Evolutionary conservation across 2,888 invertebrate species (phyloP), one percentile per base, ranked within the genome.

Genomic region (Caenorhabditis imperialis): DNA sequence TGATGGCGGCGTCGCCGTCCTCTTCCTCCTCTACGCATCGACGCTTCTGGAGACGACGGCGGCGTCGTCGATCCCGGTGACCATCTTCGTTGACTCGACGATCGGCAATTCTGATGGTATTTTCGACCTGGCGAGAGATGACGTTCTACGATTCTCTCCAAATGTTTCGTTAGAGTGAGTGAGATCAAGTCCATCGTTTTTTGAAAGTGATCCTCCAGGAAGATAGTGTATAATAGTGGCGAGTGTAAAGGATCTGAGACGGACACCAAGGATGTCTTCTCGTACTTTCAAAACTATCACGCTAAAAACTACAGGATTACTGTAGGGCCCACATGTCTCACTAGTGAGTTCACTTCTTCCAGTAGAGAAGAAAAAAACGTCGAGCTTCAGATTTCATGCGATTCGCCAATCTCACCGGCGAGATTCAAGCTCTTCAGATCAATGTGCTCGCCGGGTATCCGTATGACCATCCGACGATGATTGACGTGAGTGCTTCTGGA

Each of bases 291-390:
- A 35, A 61, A 73, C 23, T 67, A 67, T 61, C 61, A 50, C 30
- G 0, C 14, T 0, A 65, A 67, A 22, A 63, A 61, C 23, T 38
- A 73, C 40, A 18, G 67, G 45, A 67, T 73, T 8, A 55, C 50
- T 12, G 67, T 73, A 30, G 73, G 73, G 25, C 73, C 73, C 5
- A 67, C 67, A 6, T 73, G 73, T 40, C 23, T 55, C 14, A 30
- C 27, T 22, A 73, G 73, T 73, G 14, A 38, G 47, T 30, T 50
- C 35, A 1, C 6, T 20, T 14, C 20, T 10, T 23, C 12, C 14
- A 20, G 33, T 6, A 37, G 22, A 12, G 14, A 18, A 18, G 3
- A 14, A 1, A 27, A n/a, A 14, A 22, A n/a, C n/a, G 30, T 6
- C 6, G 10, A 7, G 30, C 10, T 30, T 30, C 57, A 74, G 74